Evolutionary conservation across 2,888 invertebrate genomes (phyloP).

Genomic region (Syritta pipiens): DNA sequence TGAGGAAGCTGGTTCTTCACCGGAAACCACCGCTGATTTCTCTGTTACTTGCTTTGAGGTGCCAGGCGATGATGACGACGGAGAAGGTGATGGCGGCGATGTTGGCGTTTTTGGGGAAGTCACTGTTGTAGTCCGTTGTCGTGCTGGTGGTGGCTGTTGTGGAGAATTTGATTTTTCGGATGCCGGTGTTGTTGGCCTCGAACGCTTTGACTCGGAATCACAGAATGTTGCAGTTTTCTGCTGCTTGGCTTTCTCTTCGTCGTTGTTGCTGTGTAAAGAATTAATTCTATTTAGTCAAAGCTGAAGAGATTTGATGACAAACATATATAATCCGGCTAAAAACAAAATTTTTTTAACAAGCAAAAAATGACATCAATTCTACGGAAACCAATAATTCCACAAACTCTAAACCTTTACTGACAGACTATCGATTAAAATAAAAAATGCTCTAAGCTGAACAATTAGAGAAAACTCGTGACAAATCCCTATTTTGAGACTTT

Average conservation of each 20-base stretch:
- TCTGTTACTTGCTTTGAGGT: conserved; percentile 44
- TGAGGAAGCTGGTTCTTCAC: conserved; percentile 11
- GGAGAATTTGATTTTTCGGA: not conserved
- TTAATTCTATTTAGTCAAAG: no score
- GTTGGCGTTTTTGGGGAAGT: conserved; percentile 10
- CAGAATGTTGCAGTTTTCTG: conserved; percentile 29
- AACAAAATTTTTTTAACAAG: no score
- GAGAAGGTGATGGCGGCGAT: conserved; percentile 15
- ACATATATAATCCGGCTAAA: no score
- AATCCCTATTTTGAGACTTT: no score
- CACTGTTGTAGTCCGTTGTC: not conserved
- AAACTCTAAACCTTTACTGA: no score
- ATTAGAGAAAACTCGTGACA: no score
- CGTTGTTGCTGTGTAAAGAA: conserved; percentile 27
- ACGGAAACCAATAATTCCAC: no score
- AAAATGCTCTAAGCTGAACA: no score
- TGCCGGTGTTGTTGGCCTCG: conserved; percentile 47
- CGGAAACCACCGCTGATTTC: no score
- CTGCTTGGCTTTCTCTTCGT: conserved; percentile 36
- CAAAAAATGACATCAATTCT: no score
- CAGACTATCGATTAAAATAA: no score
- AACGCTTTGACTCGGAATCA: conserved; percentile 44
- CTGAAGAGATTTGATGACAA: no score
- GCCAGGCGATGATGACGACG: conserved; percentile 57
- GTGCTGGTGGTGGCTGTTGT: not conserved